These are phyloP conservation scores for Mythimna vitellina DNA, from an alignment of 2,888 invertebrate species.

Conservation along the genomic window DNA sequence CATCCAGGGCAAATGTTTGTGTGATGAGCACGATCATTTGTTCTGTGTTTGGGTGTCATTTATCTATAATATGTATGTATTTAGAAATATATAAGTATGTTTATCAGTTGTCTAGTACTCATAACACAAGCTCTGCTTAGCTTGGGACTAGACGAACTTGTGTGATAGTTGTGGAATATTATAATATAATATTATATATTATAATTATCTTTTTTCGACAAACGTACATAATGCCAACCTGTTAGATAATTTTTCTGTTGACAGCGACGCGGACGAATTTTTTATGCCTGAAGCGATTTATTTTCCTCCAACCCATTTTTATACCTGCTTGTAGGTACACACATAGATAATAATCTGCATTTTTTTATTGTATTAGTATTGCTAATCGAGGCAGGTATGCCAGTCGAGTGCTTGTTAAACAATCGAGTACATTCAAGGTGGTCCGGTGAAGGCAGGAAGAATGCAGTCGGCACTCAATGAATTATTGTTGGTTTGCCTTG, in stretches of 20 bases:
- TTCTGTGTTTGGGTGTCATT: too few species aligned
- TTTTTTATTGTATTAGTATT: slow-evolving; percentile 54
- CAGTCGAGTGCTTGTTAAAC: slow-evolving; percentile 67
- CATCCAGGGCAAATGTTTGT: too few species aligned
- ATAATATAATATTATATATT: too few species aligned
- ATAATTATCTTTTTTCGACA: neutral
- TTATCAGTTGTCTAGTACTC: too few species aligned
- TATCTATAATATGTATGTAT: too few species aligned
- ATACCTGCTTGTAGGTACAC: neutral
- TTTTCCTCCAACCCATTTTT: neutral
- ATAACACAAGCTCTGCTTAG: too few species aligned
- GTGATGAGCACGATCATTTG: too few species aligned
- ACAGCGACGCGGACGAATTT: neutral
- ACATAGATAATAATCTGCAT: slow-evolving; percentile 46
- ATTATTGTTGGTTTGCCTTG: slow-evolving; percentile 71
- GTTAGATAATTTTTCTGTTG: neutral
- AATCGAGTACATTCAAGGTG: slow-evolving; percentile 80
- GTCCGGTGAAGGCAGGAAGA: slow-evolving; percentile 82
- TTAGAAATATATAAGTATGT: too few species aligned
- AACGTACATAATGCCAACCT: neutral
- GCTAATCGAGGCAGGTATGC: slow-evolving; percentile 74
- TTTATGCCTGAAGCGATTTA: neutral
- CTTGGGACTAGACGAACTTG: too few species aligned
- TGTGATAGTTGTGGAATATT: too few species aligned
- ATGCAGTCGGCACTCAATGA: slow-evolving; percentile 74